phyloP scores from a whole-genome alignment of 2,113 vertebrate species.

The Phycodurus eques region DNA sequence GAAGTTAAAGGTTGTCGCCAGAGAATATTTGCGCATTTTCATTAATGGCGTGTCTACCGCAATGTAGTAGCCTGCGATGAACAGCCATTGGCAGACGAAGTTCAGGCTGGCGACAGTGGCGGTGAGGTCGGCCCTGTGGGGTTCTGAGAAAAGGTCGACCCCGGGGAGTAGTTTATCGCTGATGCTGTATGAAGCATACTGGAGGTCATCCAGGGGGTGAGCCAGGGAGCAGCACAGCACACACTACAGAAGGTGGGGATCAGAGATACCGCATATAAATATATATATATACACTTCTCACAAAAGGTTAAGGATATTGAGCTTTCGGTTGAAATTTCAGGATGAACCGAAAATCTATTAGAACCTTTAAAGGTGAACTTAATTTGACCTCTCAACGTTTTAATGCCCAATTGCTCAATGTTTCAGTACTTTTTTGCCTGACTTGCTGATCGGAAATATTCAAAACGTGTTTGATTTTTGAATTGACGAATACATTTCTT shows the following conservation, averaged over 20 bases:
- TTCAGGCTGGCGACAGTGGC: conserved; percentile 78
- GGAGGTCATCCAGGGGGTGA: conserved; percentile 78
- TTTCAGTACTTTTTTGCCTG: too few relatives aligned
- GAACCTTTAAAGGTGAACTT: too few relatives aligned
- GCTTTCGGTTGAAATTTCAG: too few relatives aligned
- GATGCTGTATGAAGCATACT: conserved; percentile 79
- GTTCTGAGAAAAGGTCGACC: conserved; percentile 84
- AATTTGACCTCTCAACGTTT: too few relatives aligned
- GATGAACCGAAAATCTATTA: too few relatives aligned
- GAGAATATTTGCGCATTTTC: neutral
- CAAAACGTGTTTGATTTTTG: too few relatives aligned
- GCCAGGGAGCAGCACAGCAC: conserved; percentile 81
- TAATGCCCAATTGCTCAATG: too few relatives aligned
- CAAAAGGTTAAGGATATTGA: too few relatives aligned
- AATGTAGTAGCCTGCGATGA: conserved; percentile 78
- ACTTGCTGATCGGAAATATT: too few relatives aligned
- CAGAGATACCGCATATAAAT: conserved; percentile 4
- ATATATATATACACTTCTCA: neutral
- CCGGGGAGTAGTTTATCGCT: conserved; percentile 80
- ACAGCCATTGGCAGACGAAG: conserved; percentile 85
- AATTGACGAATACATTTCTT: too few relatives aligned
- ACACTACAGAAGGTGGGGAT: conserved; percentile 63
- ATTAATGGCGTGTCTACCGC: conserved; percentile 64
- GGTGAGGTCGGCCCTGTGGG: conserved; percentile 72
- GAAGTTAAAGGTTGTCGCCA: neutral